Conservation (phyloP, 2,888 invertebrate genomes). For the Orchestes rusci region DNA sequence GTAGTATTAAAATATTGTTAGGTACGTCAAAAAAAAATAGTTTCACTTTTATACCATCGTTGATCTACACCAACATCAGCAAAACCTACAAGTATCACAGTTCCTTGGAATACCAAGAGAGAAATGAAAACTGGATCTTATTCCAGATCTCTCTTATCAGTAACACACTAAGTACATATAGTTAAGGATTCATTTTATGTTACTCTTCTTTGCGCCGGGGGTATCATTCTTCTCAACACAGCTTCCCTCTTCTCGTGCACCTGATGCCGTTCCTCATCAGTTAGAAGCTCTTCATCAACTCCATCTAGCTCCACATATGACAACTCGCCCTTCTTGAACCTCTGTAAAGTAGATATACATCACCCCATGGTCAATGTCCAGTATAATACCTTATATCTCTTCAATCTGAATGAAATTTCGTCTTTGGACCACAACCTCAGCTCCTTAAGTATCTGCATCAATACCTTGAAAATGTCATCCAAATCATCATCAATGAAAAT, state of each 20-base stretch:
- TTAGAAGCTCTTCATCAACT: conserved; percentile 31
- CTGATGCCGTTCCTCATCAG: conserved; percentile 21
- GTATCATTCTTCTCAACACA: conserved; percentile 23
- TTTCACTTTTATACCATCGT: too few relatives aligned
- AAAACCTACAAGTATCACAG: too few relatives aligned
- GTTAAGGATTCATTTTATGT: neutral
- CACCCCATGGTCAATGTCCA: neutral
- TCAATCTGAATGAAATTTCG: conserved; percentile 24
- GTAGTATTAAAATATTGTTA: too few relatives aligned
- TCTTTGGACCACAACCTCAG: conserved; percentile 27
- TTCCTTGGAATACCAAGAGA: too few relatives aligned
- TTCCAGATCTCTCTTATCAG: too few relatives aligned
- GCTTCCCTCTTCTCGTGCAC: conserved; percentile 20
- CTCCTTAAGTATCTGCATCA: conserved; percentile 25
- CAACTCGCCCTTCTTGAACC: conserved; percentile 9
- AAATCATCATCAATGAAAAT: conserved; percentile 22
- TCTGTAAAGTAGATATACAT: conserved; percentile 5
- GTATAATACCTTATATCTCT: conserved; percentile 26
- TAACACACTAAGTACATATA: neutral
- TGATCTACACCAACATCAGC: too few relatives aligned
- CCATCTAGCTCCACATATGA: conserved; percentile 28
- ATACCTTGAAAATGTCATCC: conserved; percentile 16
- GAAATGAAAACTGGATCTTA: too few relatives aligned
- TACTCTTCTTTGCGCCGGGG: conserved; percentile 9
- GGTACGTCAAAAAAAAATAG: too few relatives aligned